These are phyloP conservation scores for Elephas maximus DNA, from an alignment of 2,113 vertebrate genomes.

Conservation along the genomic window DNA sequence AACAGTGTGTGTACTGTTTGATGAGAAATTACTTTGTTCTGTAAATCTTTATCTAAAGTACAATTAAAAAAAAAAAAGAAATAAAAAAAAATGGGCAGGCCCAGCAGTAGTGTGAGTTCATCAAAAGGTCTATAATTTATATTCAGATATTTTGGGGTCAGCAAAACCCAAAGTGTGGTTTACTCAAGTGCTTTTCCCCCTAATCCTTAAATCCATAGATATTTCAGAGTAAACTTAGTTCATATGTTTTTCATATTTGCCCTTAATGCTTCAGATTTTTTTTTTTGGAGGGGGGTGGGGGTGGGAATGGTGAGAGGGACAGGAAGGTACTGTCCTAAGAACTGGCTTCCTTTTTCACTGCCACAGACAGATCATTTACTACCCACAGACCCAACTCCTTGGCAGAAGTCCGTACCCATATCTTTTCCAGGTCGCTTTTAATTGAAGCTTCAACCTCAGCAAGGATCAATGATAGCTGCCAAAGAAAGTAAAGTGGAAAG, in stretches of 20 bases:
- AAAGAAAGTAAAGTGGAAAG: slow-evolving; percentile 59
- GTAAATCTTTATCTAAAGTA: too few species aligned
- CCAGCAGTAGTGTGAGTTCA: slow-evolving; percentile 37
- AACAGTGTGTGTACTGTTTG: too few species aligned
- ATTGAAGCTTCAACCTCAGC: slow-evolving; percentile 69
- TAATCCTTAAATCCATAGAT: slow-evolving; percentile 79
- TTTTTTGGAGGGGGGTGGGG: not conserved
- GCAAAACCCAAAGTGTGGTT: slow-evolving; percentile 69
- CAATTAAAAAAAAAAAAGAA: too few species aligned
- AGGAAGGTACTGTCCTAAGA: slow-evolving; percentile 42
- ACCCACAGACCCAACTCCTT: slow-evolving; percentile 70
- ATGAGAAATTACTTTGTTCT: too few species aligned
- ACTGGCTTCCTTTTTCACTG: slow-evolving; percentile 55
- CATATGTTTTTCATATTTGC: slow-evolving; percentile 78
- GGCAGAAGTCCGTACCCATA: slow-evolving; percentile 62
- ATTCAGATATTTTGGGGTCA: slow-evolving; percentile 68
- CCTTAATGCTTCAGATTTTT: slow-evolving; percentile 41
- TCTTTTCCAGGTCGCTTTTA: slow-evolving; percentile 74
- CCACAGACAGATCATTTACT: slow-evolving; percentile 73
- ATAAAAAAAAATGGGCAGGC: not conserved
- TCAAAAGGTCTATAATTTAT: slow-evolving; percentile 66
- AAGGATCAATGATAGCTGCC: slow-evolving; percentile 56
- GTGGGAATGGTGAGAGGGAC: not conserved
- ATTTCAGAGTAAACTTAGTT: slow-evolving; percentile 74
- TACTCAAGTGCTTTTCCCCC: slow-evolving; percentile 51